Conservation (phyloP, 2,888 invertebrate species). For the Embidobia sp. region DNA sequence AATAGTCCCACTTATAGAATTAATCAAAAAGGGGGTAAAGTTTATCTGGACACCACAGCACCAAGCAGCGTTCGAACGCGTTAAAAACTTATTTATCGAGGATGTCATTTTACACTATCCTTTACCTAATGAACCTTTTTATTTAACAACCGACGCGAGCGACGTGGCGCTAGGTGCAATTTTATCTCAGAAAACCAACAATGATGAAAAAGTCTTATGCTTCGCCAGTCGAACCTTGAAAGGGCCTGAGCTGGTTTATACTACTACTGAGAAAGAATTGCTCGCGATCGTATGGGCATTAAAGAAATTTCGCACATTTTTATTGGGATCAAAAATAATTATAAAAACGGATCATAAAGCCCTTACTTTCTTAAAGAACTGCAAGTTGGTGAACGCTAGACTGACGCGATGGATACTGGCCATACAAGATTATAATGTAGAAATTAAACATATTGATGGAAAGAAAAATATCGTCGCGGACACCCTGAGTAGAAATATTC, state of each 20-base stretch:
- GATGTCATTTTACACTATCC: neutral
- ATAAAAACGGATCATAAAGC: conserved; percentile 70
- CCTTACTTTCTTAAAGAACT: conserved; percentile 65
- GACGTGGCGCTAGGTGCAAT: conserved; percentile 46
- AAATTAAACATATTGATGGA: conserved; percentile 38
- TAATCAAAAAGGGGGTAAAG: too few species aligned
- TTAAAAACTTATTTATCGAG: conserved; percentile 10
- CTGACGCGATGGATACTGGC: conserved; percentile 4
- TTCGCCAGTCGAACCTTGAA: conserved; percentile 67
- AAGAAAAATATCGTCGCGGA: conserved; percentile 67
- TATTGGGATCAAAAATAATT: conserved; percentile 60
- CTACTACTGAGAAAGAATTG: conserved; percentile 69
- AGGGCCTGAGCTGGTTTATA: conserved; percentile 63
- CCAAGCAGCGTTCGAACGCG: neutral
- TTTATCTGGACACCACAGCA: conserved; percentile 1
- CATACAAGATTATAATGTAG: conserved; percentile 7
- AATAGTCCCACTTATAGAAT: too few species aligned
- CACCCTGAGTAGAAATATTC: conserved; percentile 67
- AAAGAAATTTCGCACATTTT: conserved; percentile 68
- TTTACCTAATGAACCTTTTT: conserved; percentile 17
- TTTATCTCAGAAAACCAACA: conserved; percentile 20
- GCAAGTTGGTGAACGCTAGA: conserved; percentile 61
- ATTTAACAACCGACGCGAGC: conserved; percentile 35
- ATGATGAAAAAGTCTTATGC: conserved; percentile 45
- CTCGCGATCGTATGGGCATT: conserved; percentile 67